Evolutionary conservation across 2,113 vertebrate genomes (phyloP).

Genomic region (Craseonycteris thonglongyai): DNA sequence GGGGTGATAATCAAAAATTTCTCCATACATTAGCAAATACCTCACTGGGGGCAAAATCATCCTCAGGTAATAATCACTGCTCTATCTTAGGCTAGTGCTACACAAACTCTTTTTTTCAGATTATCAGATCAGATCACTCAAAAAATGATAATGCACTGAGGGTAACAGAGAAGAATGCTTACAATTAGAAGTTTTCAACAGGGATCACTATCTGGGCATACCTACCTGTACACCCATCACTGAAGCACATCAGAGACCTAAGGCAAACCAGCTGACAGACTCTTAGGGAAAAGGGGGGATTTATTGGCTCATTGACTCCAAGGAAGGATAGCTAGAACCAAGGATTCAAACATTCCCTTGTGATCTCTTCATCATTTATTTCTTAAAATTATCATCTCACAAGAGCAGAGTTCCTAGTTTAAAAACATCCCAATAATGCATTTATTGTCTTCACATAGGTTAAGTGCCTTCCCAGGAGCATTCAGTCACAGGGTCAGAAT

Average conservation of each 20-base stretch:
- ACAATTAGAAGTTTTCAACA: neutral
- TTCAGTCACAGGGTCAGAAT: neutral
- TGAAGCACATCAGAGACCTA: neutral
- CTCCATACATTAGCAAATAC: neutral
- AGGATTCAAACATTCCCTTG: neutral
- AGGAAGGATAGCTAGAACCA: neutral
- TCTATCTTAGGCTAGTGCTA: neutral
- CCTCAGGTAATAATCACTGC: neutral
- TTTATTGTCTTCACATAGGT: neutral
- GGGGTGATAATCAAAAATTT: neutral
- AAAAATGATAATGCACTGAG: neutral
- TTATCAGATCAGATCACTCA: neutral
- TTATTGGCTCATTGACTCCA: neutral
- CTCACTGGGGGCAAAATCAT: neutral
- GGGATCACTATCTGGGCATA: neutral
- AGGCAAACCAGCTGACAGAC: neutral
- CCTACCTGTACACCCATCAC: neutral
- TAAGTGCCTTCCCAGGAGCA: neutral
- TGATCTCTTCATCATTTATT: neutral
- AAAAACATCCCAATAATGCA: neutral
- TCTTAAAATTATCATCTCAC: neutral
- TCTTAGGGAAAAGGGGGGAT: neutral
- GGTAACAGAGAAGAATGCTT: neutral
- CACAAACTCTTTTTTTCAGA: neutral
- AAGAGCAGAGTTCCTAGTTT: neutral